Percentiles rank a stretch among this genome's conserved stretches.
Evolutionary conservation across 2,888 invertebrate genomes (phyloP).

Genomic region (Oxyteleia sp.): DNA sequence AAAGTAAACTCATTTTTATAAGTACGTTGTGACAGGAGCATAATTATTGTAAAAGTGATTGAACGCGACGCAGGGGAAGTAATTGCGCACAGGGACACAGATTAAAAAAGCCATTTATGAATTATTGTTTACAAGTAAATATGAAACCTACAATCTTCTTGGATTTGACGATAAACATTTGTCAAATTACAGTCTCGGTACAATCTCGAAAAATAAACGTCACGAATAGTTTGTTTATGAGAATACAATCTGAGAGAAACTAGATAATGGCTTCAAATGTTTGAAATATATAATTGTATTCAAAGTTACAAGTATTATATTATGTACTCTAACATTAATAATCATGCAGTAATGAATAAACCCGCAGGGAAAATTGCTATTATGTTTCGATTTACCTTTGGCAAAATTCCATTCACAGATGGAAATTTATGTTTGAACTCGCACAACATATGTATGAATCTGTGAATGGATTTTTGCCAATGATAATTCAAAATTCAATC

Average conservation of each 20-base stretch:
- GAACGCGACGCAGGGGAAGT: conserved; percentile 3
- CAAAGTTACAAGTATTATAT: conserved; percentile 12
- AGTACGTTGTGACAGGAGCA: conserved; percentile 3
- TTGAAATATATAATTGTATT: background rate
- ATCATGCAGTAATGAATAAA: conserved; percentile 25
- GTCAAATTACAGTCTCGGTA: too few species aligned
- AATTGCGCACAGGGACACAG: background rate
- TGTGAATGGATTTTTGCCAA: conserved; percentile 45
- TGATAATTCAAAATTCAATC: conserved; percentile 44
- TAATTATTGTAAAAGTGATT: conserved; percentile 16
- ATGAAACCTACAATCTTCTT: background rate
- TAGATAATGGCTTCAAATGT: too few species aligned
- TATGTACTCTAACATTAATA: conserved; percentile 16
- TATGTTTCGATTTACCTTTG: conserved; percentile 44
- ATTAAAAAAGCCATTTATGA: conserved; percentile 4
- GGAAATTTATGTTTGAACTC: conserved; percentile 28
- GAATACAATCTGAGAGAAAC: too few species aligned
- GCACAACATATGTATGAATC: conserved; percentile 39
- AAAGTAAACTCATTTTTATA: conserved; percentile 22
- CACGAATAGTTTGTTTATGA: too few species aligned
- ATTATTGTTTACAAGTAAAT: background rate
- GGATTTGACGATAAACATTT: background rate
- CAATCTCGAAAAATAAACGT: too few species aligned
- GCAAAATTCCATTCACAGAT: conserved; percentile 48
- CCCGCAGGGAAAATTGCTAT: conserved; percentile 29